Evolutionary conservation across 2,797 vertebrate genomes (phyloP).

Genomic region (Columba guinea): DNA sequence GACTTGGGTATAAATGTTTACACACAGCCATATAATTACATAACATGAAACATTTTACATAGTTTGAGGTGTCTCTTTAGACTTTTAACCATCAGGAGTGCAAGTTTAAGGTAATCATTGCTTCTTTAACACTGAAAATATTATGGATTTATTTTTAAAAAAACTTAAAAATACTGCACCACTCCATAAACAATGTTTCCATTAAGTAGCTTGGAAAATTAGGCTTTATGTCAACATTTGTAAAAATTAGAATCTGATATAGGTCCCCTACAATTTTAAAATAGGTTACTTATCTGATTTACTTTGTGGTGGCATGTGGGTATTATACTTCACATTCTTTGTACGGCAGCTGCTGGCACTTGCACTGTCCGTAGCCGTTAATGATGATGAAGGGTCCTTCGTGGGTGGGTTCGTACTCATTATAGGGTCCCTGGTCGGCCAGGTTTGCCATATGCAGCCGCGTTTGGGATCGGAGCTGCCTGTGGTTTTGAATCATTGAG

Average conservation of each 20-base stretch:
- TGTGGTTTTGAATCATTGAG: constrained; percentile 96
- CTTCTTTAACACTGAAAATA: constrained; percentile 79
- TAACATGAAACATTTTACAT: constrained; percentile 75
- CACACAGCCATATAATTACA: constrained; percentile 76
- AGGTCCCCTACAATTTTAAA: constrained; percentile 79
- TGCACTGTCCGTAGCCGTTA: constrained; percentile 99
- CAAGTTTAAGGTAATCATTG: constrained; percentile 77
- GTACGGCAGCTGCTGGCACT: constrained; percentile 99
- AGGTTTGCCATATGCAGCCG: constrained; percentile 97
- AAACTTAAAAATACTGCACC: constrained; percentile 77
- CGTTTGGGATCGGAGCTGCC: constrained; percentile 98
- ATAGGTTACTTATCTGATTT: constrained; percentile 81
- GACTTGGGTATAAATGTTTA: constrained; percentile 72
- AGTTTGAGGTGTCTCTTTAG: constrained; percentile 75
- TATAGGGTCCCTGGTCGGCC: constrained; percentile 98
- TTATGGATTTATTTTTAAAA: constrained; percentile 74
- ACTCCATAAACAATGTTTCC: constrained; percentile 79
- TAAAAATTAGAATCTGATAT: constrained; percentile 80
- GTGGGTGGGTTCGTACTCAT: constrained; percentile 96
- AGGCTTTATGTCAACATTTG: constrained; percentile 79
- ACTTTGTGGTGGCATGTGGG: constrained; percentile 63
- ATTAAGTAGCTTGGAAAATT: constrained; percentile 79
- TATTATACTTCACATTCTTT: constrained; percentile 99
- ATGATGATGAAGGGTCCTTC: constrained; percentile 99
- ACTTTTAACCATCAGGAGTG: constrained; percentile 75